phyloP scores from a whole-genome alignment of 2,113 vertebrate genomes.

The Upupa epops region DNA sequence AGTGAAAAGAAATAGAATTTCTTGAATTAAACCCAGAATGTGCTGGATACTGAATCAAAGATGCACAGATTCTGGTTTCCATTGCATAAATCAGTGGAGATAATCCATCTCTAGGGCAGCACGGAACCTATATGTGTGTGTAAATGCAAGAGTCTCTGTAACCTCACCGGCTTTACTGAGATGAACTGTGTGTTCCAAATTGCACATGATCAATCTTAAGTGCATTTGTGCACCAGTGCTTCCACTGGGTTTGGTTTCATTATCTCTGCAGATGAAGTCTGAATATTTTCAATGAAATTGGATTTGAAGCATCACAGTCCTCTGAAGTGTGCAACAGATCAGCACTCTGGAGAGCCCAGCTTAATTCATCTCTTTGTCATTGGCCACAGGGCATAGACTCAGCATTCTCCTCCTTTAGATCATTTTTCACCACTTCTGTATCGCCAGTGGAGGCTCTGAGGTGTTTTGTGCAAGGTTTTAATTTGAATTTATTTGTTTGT shows the following conservation, averaged over 20 bases:
- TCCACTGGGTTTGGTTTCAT: not conserved
- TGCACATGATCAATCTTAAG: not conserved
- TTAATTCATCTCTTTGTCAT: not conserved
- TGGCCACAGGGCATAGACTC: not conserved
- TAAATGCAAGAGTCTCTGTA: not conserved
- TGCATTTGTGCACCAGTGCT: not conserved
- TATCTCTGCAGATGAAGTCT: not conserved
- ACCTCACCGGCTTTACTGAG: not conserved
- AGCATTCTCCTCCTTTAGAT: not conserved
- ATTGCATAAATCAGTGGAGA: not conserved
- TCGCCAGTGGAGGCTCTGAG: not conserved
- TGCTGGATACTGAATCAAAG: not conserved
- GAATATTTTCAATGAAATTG: not conserved
- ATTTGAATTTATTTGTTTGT: not conserved
- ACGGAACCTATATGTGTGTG: not conserved
- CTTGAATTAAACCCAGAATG: not conserved
- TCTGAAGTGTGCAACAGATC: not conserved
- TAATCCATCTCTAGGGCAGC: not conserved
- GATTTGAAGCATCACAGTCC: not conserved
- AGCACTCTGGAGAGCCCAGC: not conserved
- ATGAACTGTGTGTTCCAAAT: not conserved
- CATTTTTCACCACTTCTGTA: not conserved
- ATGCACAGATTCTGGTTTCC: not conserved
- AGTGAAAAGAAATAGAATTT: slow-evolving; percentile 7
- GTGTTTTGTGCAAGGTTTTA: not conserved